Percentiles rank a stretch among this genome's conserved stretches.
phyloP scores from a whole-genome alignment of 2,888 invertebrate species.

The Trichogramma dendrolimi region DNA sequence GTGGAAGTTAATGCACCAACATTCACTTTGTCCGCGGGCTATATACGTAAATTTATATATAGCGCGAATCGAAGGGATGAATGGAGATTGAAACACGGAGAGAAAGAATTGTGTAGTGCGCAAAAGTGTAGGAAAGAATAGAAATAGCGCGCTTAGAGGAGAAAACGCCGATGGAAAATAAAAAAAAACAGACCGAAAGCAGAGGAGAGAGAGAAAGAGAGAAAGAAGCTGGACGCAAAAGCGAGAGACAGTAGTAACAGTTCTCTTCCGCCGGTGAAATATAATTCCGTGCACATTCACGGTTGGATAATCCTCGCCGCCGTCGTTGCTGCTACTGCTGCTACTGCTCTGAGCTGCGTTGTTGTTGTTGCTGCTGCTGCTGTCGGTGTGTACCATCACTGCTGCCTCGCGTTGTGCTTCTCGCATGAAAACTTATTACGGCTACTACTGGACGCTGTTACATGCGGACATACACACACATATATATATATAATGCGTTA shows the following conservation, averaged over 20 bases:
- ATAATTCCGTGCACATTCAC: constrained; percentile 51
- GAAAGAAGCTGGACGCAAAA: background rate
- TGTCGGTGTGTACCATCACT: too few species aligned
- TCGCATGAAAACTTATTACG: constrained; percentile 51
- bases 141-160: background rate
- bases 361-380: too few species aligned
- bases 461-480: too few species aligned
- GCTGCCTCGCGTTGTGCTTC: too few species aligned
- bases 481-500: too few species aligned
- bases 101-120: constrained; percentile 7
- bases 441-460: constrained; percentile 4
- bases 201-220: background rate
- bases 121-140: background rate
- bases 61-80: constrained; percentile 13
- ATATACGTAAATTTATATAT: too few species aligned
- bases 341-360: too few species aligned
- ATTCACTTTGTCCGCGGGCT: constrained; percentile 2
- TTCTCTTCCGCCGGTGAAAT: constrained; percentile 50
- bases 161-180: background rate
- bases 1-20: background rate
- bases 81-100: constrained; percentile 17
- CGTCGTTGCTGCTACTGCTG: constrained; percentile 34
- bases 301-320: constrained; percentile 46
- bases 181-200: background rate
- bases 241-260: constrained; percentile 40